Evolutionary conservation across 2,797 vertebrate species (phyloP), one percentile per base, ranked within the genome.

Genomic region (Trichosurus vulpecula): DNA sequence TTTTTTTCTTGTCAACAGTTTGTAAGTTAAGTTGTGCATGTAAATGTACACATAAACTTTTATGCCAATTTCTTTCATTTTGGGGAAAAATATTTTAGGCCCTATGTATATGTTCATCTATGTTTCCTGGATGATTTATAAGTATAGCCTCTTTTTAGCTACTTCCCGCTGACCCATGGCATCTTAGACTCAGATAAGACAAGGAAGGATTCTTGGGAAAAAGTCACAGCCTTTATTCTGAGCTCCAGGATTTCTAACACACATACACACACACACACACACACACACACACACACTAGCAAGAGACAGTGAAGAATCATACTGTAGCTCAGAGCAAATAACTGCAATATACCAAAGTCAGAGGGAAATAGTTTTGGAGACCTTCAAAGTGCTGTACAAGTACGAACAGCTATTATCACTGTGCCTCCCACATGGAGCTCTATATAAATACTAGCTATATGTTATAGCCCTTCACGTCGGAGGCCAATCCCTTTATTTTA

Each of bases 21-120:
- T 6, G 4, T 2, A 29, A 16, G 10, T 4, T 9, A 27, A 31
- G 4, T 53, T 12, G 0, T 90, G 22, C 66, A 31, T 4, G 3
- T 53, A 14, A 10, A 9, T 30, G 12, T n/a, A 2, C 2, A 27
- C 13, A 13, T 74, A 74, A 74, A 74, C 31, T 30, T 58, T 74
- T 2, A n/a, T 66, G 13, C 58, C 58, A 66, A 2, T 6, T n/a
- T 66, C 58, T 61, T 61, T 35, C 35, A 74, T n/a, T 19, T 41
- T n/a, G 57, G 30, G 30, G 11, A 58, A 56, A 58, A 58, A 58
- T 58, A 58, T 57, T 31, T 58, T 58, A 58, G 29, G 30, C 2
- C 30, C 52, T 27, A 0, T 0, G 2, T 66, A 35, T 54, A 1
- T 54, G 93, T 58, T 35, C 54, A 1, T 35, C 41, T 31, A 0